A percentile compares a stretch with the other conserved stretches of the same genome.
phyloP scores from a whole-genome alignment of 2,113 vertebrate species.

The Scomber japonicus region DNA sequence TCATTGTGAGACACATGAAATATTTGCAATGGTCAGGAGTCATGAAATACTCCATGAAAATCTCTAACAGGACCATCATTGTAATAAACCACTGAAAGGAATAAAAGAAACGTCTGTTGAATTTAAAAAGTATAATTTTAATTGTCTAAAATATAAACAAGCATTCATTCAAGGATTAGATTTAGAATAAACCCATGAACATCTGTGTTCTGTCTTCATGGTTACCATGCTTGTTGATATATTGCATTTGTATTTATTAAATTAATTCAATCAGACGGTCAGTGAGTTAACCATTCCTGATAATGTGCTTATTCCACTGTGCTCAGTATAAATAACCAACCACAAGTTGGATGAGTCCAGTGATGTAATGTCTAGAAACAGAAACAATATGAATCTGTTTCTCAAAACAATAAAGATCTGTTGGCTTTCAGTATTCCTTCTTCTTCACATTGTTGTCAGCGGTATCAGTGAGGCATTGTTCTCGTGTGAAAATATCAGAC shows the following conservation, averaged over 20 bases:
- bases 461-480: conserved; percentile 12
- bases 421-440: conserved; percentile 13
- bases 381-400: conserved; percentile 44
- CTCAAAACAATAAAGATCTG: conserved; percentile 21
- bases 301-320: conserved; percentile 12
- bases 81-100: not conserved
- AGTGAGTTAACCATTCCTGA: not conserved
- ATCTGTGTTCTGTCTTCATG: not conserved
- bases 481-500: not conserved
- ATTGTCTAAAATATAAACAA: not conserved
- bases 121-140: not conserved
- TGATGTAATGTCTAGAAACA: conserved; percentile 48
- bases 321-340: conserved; percentile 10
- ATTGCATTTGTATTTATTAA: not conserved
- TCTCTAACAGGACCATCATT: not conserved
- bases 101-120: not conserved
- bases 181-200: too few relatives aligned
- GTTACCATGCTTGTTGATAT: not conserved
- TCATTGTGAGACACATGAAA: conserved; percentile 4
- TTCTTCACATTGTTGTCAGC: conserved; percentile 15
- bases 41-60: not conserved
- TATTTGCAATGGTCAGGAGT: conserved; percentile 11
- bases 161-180: too few relatives aligned
- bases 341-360: conserved; percentile 9
- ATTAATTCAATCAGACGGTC: not conserved